Percentiles rank a stretch among this genome's conserved stretches.
phyloP scores from a whole-genome alignment of 2,888 invertebrate genomes.

The Hofmannophila pseudospretella region DNA sequence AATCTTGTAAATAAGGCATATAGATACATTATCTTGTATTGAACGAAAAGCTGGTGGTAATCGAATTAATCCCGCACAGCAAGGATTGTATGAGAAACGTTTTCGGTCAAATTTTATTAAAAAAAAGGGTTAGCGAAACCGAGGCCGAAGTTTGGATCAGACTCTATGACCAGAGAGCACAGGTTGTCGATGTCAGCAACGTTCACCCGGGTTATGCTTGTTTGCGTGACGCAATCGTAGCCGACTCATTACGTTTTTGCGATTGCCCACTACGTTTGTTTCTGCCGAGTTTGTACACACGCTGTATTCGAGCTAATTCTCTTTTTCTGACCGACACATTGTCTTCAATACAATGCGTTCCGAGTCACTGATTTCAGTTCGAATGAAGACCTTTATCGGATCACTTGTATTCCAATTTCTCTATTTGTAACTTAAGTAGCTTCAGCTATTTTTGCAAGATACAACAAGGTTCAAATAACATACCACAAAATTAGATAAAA shows the following conservation, averaged over 20 bases:
- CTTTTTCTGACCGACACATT: slow-evolving; percentile 9
- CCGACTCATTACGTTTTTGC: slow-evolving; percentile 10
- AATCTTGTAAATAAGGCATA: too few relatives aligned
- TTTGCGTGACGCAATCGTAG: slow-evolving; percentile 10
- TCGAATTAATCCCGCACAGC: too few relatives aligned
- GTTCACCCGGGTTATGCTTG: slow-evolving; percentile 22
- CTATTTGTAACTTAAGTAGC: too few relatives aligned
- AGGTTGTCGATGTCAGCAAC: slow-evolving; percentile 14
- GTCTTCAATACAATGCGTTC: slow-evolving; percentile 10
- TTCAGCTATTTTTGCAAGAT: too few relatives aligned
- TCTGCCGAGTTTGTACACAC: slow-evolving; percentile 4
- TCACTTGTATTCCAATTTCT: too few relatives aligned
- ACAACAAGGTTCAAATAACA: too few relatives aligned
- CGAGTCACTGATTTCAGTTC: slow-evolving; percentile 3
- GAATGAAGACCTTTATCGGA: background rate
- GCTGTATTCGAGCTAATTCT: background rate
- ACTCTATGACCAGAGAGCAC: background rate
- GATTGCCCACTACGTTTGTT: slow-evolving; percentile 1
- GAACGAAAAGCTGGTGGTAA: too few relatives aligned
- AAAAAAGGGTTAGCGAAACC: too few relatives aligned
- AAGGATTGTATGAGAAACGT: too few relatives aligned
- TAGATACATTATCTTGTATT: too few relatives aligned
- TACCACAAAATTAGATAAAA: too few relatives aligned
- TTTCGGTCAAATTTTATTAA: too few relatives aligned
- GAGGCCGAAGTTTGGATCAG: background rate